A percentile compares a stretch with the other conserved stretches of the same genome.
These are phyloP conservation scores for Doris montereyensis DNA, from an alignment of 2,888 invertebrate species.

Conservation along the genomic window DNA sequence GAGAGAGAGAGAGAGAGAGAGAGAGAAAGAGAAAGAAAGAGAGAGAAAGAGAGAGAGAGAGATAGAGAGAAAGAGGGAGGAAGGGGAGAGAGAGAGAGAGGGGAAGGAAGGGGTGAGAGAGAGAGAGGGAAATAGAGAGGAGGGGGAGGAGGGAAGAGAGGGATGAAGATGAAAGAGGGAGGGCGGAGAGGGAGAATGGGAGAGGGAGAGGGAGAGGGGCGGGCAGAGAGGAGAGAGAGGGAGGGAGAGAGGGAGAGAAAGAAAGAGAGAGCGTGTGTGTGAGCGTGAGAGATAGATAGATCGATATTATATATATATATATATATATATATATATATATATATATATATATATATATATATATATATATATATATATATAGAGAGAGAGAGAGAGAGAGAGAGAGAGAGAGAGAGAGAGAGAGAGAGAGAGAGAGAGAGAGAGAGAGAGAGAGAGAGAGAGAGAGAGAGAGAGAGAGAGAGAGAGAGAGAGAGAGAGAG, in stretches of 20 bases:
- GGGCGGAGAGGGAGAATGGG: neutral
- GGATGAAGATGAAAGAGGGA: neutral
- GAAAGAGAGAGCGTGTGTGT: neutral
- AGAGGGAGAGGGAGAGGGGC: neutral
- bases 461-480: slow-evolving; percentile 4
- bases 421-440: neutral
- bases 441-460: neutral
- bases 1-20: slow-evolving; percentile 7
- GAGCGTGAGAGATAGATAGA: slow-evolving; percentile 7
- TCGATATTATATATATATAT: too few species aligned
- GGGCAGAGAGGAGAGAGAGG: slow-evolving; percentile 14
- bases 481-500: neutral
- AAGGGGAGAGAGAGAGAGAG: neutral
- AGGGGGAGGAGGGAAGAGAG: neutral
- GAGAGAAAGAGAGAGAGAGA: neutral
- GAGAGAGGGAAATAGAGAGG: neutral
- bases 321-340: too few species aligned
- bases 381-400: slow-evolving; percentile 18
- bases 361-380: neutral
- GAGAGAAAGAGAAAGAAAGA: neutral
- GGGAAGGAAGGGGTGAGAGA: neutral
- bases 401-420: slow-evolving; percentile 18
- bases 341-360: too few species aligned
- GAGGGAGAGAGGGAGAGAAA: slow-evolving; percentile 14
- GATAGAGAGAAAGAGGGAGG: neutral